Evolutionary conservation across 2,888 invertebrate species (phyloP).

Genomic region (Osmoderma eremita): DNA sequence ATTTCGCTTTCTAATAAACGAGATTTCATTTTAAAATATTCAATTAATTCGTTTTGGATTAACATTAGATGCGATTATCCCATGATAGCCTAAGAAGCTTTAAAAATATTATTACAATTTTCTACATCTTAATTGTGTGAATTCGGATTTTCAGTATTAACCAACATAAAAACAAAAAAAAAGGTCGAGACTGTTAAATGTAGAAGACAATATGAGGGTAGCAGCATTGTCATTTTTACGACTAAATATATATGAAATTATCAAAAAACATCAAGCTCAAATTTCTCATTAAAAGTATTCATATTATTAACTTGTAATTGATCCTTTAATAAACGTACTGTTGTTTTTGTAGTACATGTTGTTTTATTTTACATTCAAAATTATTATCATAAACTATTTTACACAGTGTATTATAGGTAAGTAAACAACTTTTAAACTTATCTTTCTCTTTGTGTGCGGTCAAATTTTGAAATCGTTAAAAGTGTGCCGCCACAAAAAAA

Average conservation of each 20-base stretch:
- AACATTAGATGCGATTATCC: no score
- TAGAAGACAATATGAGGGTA: no score
- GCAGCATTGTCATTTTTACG: constrained; percentile 38
- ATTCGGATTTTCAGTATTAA: constrained; percentile 43
- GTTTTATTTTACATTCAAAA: not conserved
- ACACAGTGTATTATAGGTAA: not conserved
- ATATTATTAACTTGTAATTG: not conserved
- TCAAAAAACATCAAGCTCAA: not conserved
- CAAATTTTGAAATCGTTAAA: not conserved
- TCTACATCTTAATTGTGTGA: constrained; percentile 44
- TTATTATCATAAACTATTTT: not conserved
- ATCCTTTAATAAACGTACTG: not conserved
- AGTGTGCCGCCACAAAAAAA: not conserved
- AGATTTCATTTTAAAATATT: constrained; percentile 45
- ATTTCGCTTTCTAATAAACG: constrained; percentile 45
- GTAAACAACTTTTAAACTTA: not conserved
- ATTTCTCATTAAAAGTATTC: not conserved
- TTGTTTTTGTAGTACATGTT: not conserved
- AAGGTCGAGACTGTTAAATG: no score
- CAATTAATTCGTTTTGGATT: constrained; percentile 35
- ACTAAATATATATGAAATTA: constrained; percentile 39
- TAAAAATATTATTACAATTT: constrained; percentile 45
- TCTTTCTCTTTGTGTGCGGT: not conserved
- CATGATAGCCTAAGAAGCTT: no score
- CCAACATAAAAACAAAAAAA: constrained; percentile 41